A percentile compares a stretch with the other conserved stretches of the same genome.
phyloP scores from a whole-genome alignment of 2,888 invertebrate species.

The Melipona bicolor region DNA sequence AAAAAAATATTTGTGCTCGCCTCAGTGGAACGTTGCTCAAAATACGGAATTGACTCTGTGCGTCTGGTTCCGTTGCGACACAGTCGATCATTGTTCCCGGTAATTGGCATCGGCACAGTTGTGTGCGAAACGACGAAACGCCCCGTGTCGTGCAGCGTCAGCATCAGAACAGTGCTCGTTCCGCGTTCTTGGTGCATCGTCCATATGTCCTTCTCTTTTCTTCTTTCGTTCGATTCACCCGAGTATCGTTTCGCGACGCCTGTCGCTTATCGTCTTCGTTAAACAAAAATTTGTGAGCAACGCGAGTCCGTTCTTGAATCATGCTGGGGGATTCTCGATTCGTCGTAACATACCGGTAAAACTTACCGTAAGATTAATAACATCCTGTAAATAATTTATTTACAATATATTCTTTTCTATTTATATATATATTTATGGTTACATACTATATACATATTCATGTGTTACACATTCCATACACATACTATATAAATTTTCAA shows the following conservation, averaged over 20 bases:
- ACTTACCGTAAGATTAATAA: not conserved
- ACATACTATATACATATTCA: not conserved
- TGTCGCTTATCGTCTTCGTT: not conserved
- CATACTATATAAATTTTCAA: not conserved
- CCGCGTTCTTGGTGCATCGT: constrained; percentile 60
- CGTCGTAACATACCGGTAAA: not conserved
- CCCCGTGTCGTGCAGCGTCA: constrained; percentile 52
- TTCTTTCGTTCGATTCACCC: not conserved
- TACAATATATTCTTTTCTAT: not conserved
- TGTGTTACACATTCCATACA: not conserved
- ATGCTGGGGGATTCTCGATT: not conserved
- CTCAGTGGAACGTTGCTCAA: not conserved
- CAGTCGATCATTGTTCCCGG: constrained; percentile 54
- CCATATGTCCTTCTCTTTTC: constrained; percentile 40
- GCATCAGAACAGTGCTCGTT: constrained; percentile 58
- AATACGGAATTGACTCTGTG: constrained; percentile 5
- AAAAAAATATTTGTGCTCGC: not conserved
- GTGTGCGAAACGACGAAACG: constrained; percentile 59
- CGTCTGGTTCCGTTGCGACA: constrained; percentile 40
- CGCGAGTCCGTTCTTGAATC: not conserved
- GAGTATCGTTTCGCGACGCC: not conserved
- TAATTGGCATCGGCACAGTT: constrained; percentile 53
- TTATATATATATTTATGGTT: not conserved
- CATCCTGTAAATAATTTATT: constrained; percentile 18
- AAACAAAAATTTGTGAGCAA: not conserved